phyloP scores from a whole-genome alignment of 2,888 invertebrate species.

The Encarsia formosa region DNA sequence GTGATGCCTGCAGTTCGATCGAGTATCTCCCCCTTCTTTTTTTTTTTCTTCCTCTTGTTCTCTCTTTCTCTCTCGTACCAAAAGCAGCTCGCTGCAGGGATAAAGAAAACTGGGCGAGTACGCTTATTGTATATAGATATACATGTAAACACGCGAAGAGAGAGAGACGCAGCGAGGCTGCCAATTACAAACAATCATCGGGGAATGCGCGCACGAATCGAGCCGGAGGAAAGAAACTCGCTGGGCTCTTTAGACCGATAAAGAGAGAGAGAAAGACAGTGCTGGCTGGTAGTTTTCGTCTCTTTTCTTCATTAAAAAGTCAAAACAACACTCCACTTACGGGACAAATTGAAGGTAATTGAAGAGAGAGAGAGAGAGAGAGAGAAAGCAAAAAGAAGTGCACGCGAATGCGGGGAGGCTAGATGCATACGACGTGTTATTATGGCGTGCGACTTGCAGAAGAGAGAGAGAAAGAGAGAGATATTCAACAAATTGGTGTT shows the following conservation, averaged over 20 bases:
- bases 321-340: conserved; percentile 22
- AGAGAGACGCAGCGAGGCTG: conserved; percentile 5
- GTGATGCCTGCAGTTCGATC: background rate
- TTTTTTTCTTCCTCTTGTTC: no score
- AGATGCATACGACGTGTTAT: background rate
- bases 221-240: conserved; percentile 18
- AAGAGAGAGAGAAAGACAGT: conserved; percentile 3
- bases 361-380: conserved; percentile 16
- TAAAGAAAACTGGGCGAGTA: no score
- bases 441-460: background rate
- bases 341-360: conserved; percentile 22
- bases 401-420: background rate
- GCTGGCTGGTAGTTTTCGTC: conserved; percentile 1
- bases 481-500: no score
- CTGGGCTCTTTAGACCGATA: conserved; percentile 6
- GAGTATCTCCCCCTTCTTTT: background rate
- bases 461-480: background rate
- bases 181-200: conserved; percentile 25
- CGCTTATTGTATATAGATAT: background rate
- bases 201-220: conserved; percentile 23
- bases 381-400: conserved; percentile 8
- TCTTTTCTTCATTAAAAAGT: conserved; percentile 23
- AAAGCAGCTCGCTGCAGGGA: no score
- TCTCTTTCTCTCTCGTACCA: no score
- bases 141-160: background rate